phyloP scores from a whole-genome alignment of 2,888 invertebrate genomes.

The Catocala nupta region DNA sequence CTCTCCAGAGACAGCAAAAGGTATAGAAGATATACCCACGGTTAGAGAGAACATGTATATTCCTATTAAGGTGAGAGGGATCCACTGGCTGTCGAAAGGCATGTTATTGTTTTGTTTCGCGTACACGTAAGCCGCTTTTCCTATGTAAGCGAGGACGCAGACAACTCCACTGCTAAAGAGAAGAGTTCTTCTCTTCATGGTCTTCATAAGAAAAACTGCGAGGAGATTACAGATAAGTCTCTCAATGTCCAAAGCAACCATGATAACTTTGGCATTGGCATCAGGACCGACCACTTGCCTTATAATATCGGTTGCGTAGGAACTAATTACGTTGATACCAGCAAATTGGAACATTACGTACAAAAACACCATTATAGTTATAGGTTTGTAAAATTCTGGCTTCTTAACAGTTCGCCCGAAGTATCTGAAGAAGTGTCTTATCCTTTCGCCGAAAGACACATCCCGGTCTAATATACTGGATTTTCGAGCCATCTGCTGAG shows the following conservation, averaged over 20 bases:
- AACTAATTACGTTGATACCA: slow-evolving; percentile 90
- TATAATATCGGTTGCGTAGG: slow-evolving; percentile 90
- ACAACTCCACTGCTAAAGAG: slow-evolving; percentile 87
- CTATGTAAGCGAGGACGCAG: slow-evolving; percentile 87
- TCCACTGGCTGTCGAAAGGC: slow-evolving; percentile 76
- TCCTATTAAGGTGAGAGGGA: slow-evolving; percentile 82
- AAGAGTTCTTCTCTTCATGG: slow-evolving; percentile 87
- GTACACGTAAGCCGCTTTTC: slow-evolving; percentile 81
- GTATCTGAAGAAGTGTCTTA: slow-evolving; percentile 62
- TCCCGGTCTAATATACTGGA: slow-evolving; percentile 65
- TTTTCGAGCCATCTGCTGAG: slow-evolving; percentile 72
- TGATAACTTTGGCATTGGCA: slow-evolving; percentile 88
- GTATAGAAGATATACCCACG: slow-evolving; percentile 89
- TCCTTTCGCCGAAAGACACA: slow-evolving; percentile 55
- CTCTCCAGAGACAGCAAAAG: slow-evolving; percentile 91
- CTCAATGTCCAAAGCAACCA: slow-evolving; percentile 89
- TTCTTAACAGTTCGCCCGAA: slow-evolving; percentile 68
- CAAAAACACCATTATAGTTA: slow-evolving; percentile 87
- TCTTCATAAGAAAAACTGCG: slow-evolving; percentile 88
- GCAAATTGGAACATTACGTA: slow-evolving; percentile 90
- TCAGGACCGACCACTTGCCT: slow-evolving; percentile 86
- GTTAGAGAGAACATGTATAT: slow-evolving; percentile 87
- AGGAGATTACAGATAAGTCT: slow-evolving; percentile 88
- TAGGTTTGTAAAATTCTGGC: slow-evolving; percentile 88
- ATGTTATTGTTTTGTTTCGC: slow-evolving; percentile 65